Evolutionary conservation across 2,113 vertebrate genomes (phyloP), one percentile per base, ranked within the genome.

Genomic region (Alouatta palliata): DNA sequence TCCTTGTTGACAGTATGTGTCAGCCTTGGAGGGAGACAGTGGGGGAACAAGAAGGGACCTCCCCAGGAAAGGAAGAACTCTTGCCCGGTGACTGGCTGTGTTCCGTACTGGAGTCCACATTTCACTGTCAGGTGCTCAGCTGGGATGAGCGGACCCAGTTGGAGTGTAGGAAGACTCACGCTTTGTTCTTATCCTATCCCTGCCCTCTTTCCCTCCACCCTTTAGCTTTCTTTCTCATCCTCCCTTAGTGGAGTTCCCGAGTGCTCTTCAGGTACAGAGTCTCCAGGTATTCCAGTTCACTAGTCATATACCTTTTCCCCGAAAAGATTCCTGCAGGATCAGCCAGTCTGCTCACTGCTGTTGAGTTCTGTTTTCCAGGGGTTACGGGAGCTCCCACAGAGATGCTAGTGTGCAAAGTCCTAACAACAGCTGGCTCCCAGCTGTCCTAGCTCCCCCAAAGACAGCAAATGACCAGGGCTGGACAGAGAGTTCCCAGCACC

Each of bases 371-470:
- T 73, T 82, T 82, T 40, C 68, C 35, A 8, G 86, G 37, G 27
- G 6, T 2, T 20, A 52, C 75, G 8, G 32, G 64, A 76, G 21
- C 37, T 56, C 84, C 80, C 76, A 54, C 79, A 45, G 68, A 92
- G 90, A 43, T n/a, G 32, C 49, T 25, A 14, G 83, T 43, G 80
- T 61, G 3, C 73, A 25, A 16, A 91, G 40, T 82, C 37, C 70
- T 82, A 76, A 21, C 35, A 25, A 27, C 93, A 91, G 71, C 91
- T 75, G 82, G 56, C 58, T 93, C 47, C n/a, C 95, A 64, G 58
- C 92, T 92, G 79, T 83, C 68, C 90, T 45, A 9, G 13, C 25
- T 81, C 45, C 52, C 47, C 58, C 6, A 20, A 30, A 91, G 64
- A 47, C 20, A 75, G 61, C 20, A 27, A 7, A 52, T 68, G 68